phyloP scores from a whole-genome alignment of 2,797 vertebrate species.

The Staurois parvus region DNA sequence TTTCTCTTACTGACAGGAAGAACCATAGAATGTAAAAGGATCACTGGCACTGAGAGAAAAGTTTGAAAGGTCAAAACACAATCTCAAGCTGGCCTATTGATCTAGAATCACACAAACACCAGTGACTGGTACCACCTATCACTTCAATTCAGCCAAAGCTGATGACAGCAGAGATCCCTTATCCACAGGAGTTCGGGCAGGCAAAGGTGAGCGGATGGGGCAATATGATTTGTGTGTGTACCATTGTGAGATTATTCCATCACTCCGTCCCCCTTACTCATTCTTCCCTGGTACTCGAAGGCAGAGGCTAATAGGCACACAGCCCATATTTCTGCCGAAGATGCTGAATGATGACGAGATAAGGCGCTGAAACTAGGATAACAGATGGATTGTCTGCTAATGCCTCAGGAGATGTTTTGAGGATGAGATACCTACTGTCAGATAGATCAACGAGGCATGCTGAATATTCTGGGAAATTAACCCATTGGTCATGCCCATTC shows the following conservation, averaged over 20 bases:
- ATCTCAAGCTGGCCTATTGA: slow-evolving; percentile 35
- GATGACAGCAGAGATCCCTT: slow-evolving; percentile 23
- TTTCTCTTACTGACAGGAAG: no score
- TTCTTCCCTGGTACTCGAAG: slow-evolving; percentile 33
- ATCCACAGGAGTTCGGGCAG: background rate
- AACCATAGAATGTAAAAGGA: slow-evolving; percentile 10
- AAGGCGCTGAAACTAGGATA: slow-evolving; percentile 42
- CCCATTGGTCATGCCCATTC: background rate
- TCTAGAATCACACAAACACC: slow-evolving; percentile 17
- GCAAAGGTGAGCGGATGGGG: slow-evolving; percentile 15
- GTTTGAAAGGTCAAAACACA: slow-evolving; percentile 33
- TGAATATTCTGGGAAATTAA: slow-evolving; percentile 23
- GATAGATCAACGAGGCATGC: slow-evolving; percentile 41
- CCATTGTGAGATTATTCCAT: slow-evolving; percentile 42
- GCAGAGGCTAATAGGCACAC: slow-evolving; percentile 37
- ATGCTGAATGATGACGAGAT: slow-evolving; percentile 43
- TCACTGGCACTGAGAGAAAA: background rate
- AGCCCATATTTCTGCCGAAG: slow-evolving; percentile 44
- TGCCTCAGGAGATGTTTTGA: slow-evolving; percentile 45
- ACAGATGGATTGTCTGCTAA: slow-evolving; percentile 49
- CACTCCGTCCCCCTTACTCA: background rate
- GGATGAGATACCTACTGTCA: slow-evolving; percentile 47
- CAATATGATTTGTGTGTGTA: slow-evolving; percentile 30
- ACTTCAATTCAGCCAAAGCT: slow-evolving; percentile 9
- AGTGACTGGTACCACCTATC: slow-evolving; percentile 24